Evolutionary conservation across 1,140 invertebrate genomes (phyloP).

Genomic region (Hylaeus anthracinus): DNA sequence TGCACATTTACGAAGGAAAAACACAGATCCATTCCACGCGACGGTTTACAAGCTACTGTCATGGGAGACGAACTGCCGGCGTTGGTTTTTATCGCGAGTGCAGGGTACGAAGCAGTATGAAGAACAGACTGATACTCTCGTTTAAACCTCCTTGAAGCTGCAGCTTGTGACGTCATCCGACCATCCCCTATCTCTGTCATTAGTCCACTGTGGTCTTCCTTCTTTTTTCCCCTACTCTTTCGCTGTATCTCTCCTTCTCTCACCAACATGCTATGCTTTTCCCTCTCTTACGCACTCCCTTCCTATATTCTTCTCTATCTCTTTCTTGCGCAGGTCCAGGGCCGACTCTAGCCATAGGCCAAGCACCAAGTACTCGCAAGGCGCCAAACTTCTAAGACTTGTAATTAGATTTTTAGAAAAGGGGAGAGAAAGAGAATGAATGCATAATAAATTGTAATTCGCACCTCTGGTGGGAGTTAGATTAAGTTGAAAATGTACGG

Average conservation of each 20-base stretch:
- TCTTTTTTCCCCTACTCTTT: neutral
- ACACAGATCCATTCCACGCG: conserved; percentile 36
- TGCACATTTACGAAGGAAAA: neutral
- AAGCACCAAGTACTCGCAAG: no score
- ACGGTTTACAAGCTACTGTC: conserved; percentile 64
- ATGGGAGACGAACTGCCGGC: conserved; percentile 6
- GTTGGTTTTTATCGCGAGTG: conserved; percentile 18
- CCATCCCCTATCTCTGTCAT: neutral
- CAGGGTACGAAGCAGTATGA: conserved; percentile 10
- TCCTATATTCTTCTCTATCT: neutral
- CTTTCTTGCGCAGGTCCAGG: neutral
- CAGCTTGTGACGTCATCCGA: conserved; percentile 33
- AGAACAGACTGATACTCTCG: conserved; percentile 24
- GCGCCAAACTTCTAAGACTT: no score
- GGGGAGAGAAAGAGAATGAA: no score
- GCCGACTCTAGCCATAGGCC: no score
- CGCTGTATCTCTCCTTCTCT: no score
- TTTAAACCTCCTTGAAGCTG: conserved; percentile 40
- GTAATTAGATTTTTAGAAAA: no score
- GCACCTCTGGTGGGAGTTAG: no score
- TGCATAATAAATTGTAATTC: no score
- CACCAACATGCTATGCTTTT: neutral
- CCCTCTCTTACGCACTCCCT: neutral
- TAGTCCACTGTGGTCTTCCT: neutral
- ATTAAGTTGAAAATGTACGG: no score